Base-by-base conservation (phyloP, 2,888 invertebrate species). In the Fragum fragum region DNA sequence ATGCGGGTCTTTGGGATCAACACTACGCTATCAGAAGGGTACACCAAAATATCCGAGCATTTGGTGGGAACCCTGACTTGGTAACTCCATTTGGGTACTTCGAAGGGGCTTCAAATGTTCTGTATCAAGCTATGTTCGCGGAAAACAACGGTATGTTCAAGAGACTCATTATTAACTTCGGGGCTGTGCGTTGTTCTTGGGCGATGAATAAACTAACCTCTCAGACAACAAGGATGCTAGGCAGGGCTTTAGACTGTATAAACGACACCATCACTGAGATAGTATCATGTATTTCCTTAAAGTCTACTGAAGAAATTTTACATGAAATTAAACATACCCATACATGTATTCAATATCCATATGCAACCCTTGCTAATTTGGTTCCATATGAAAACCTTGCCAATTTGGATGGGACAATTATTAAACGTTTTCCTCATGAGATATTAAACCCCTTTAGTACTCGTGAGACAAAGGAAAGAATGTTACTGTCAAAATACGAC, bases 1-100 rank as follows among this genome's bases (percentile, higher is more conserved):
- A 61, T 61, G n/a, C 21, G 11, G 61, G 61, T 11, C 32, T 61
- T 16, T 61, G 61, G 61, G 61, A 61, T 61, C 61, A 61, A 32
- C 61, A 61, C 9, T 14, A 32, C 1, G 61, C 61, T n/a, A 61
- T 61, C 18, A 28, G 16, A n/a, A 32, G 61, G 61, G 61, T 61
- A 5, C 61, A 61, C 32, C 18, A 61, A 9, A 61, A 61, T 61
- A 61, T 61, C 1, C 29, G 7, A 16, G 61, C 61, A 14, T 61
- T 61, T 32, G 29, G 32, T 18, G 61, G 61, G 14, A n/a, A 32
- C 32, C 61, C 61, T n/a, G 61, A 18, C 9, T 18, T 32, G 16
- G 61, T 61, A 18, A 61, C 61, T n/a, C 28, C 32, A 32, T 32
- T 61, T 16, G 61, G 61, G 21, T 32, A 61, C 32, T 61, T 32